A percentile compares a stretch with the other conserved stretches of the same genome.
Conservation (phyloP, 2,888 invertebrate genomes). For the Nephrocerus scutellatus region DNA sequence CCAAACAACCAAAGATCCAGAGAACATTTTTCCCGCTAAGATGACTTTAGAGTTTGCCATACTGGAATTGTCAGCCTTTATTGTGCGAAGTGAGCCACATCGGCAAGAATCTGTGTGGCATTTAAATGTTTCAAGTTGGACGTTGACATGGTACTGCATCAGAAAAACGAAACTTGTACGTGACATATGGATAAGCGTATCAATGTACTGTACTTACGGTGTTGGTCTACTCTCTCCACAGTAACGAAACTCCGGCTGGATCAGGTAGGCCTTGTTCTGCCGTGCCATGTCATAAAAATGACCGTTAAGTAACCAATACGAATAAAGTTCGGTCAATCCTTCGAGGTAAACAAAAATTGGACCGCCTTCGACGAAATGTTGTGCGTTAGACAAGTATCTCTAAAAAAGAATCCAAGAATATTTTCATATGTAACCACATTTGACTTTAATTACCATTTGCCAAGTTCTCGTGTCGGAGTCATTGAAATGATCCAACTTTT, state of each 20-base stretch:
- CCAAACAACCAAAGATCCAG: slow-evolving; percentile 62
- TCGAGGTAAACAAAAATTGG: slow-evolving; percentile 61
- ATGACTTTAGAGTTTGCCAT: slow-evolving; percentile 47
- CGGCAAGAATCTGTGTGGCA: slow-evolving; percentile 60
- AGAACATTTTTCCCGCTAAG: slow-evolving; percentile 59
- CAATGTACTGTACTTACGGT: slow-evolving; percentile 63
- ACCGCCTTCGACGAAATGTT: slow-evolving; percentile 43
- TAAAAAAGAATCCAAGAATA: too few relatives aligned
- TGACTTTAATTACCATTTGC: slow-evolving; percentile 43
- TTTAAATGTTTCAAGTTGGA: slow-evolving; percentile 55
- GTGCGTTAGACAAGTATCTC: slow-evolving; percentile 49
- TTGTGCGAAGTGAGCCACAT: slow-evolving; percentile 57
- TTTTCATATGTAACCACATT: neutral
- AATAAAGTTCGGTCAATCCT: slow-evolving; percentile 59
- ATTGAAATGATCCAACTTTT: slow-evolving; percentile 58
- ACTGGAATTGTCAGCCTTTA: slow-evolving; percentile 39
- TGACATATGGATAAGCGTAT: slow-evolving; percentile 40
- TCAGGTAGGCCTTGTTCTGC: slow-evolving; percentile 53
- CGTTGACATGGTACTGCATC: slow-evolving; percentile 49
- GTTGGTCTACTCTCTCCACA: too few relatives aligned
- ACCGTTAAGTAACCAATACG: too few relatives aligned
- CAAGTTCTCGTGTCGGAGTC: slow-evolving; percentile 50
- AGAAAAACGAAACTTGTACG: neutral
- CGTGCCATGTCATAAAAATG: slow-evolving; percentile 54
- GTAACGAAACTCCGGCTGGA: slow-evolving; percentile 69